phyloP scores from a whole-genome alignment of 2,113 vertebrate genomes.

The Semicossyphus pulcher region DNA sequence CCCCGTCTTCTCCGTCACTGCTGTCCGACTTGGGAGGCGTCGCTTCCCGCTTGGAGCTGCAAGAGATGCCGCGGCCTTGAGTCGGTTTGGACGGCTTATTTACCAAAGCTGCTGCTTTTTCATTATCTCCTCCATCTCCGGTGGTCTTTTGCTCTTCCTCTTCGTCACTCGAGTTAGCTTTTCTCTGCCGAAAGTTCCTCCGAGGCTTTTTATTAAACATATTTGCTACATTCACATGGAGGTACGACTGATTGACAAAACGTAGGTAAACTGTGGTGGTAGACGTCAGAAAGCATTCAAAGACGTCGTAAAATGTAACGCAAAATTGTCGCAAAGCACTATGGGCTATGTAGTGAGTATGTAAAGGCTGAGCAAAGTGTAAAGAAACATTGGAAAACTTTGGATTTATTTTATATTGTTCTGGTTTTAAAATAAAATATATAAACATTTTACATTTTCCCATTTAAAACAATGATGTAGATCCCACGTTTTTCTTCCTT shows the following conservation, averaged over 20 bases:
- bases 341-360: constrained; percentile 41
- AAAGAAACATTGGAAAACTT: background rate
- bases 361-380: fast-evolving
- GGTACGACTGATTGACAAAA: too few species aligned
- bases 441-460: too few species aligned
- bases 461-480: too few species aligned
- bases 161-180: constrained; percentile 75
- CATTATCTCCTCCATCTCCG: constrained; percentile 7
- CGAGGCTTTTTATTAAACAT: constrained; percentile 83
- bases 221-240: background rate
- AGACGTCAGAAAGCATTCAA: constrained; percentile 16
- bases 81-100: constrained; percentile 43
- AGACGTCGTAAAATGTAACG: constrained; percentile 45
- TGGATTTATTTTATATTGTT: background rate
- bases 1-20: constrained; percentile 48
- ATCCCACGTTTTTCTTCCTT: too few species aligned
- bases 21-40: constrained; percentile 46
- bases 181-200: constrained; percentile 80
- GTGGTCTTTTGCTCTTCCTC: constrained; percentile 57
- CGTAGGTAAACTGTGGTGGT: background rate
- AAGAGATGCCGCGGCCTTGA: constrained; percentile 70
- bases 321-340: constrained; percentile 36
- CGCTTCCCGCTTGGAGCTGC: constrained; percentile 71
- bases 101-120: background rate
- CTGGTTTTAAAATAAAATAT: too few species aligned